Conservation (phyloP, 2,888 invertebrate genomes). For the Lordiphosa andalusiaca region DNA sequence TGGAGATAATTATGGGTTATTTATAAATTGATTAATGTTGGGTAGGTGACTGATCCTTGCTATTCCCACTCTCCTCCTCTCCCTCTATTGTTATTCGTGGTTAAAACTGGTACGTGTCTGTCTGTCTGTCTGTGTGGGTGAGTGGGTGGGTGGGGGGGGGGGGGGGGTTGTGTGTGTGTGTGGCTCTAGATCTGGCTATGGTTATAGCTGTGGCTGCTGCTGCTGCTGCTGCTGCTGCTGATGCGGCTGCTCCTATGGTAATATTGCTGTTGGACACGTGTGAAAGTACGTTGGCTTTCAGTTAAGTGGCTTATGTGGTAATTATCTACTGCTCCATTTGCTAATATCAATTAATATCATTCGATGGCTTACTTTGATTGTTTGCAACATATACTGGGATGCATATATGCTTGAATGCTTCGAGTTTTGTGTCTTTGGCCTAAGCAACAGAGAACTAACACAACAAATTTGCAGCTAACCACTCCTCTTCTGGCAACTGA, state of each 20-base stretch:
- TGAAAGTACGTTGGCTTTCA: conserved; percentile 23
- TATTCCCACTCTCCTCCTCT: not conserved
- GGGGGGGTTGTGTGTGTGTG: conserved; percentile 1
- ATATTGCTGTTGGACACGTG: conserved; percentile 25
- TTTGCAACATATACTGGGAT: conserved; percentile 48
- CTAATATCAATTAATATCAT: conserved; percentile 72
- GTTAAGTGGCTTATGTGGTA: conserved; percentile 32
- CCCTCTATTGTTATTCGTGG: not conserved
- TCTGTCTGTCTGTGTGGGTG: conserved; percentile 8
- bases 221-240: conserved; percentile 9
- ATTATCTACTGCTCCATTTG: conserved; percentile 46
- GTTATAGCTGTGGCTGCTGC: conserved; percentile 8
- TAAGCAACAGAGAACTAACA: conserved; percentile 83
- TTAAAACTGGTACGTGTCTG: conserved; percentile 4
- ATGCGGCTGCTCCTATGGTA: conserved; percentile 6
- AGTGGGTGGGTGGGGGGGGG: not conserved
- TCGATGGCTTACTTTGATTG: conserved; percentile 74
- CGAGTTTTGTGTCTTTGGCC: conserved; percentile 40
- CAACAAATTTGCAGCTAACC: conserved; percentile 92
- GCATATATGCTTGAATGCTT: conserved; percentile 29
- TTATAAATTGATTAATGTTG: conserved; percentile 42
- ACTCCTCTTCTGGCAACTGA: conserved; percentile 93
- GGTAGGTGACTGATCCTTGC: conserved; percentile 16
- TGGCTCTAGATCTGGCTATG: conserved; percentile 7
- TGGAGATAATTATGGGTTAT: conserved; percentile 7